Conservation (phyloP, 2,888 invertebrate genomes). For the Volucella zonaria region DNA sequence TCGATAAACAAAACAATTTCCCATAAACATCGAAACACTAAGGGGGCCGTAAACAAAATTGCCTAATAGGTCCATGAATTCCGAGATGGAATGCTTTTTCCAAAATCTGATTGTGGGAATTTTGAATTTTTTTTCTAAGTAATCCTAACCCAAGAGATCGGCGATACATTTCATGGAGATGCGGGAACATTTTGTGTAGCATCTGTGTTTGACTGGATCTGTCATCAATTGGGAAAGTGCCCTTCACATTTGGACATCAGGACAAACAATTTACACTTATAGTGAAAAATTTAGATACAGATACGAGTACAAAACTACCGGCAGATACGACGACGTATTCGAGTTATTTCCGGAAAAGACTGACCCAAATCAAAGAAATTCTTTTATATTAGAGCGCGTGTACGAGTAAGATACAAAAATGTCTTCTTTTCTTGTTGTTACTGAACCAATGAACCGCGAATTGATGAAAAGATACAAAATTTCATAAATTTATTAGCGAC, state of each 20-base stretch:
- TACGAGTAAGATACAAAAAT: not conserved
- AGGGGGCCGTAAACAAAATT: constrained; percentile 26
- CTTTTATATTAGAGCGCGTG: constrained; percentile 39
- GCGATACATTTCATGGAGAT: not conserved
- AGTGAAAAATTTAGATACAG: constrained; percentile 15
- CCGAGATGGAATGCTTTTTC: constrained; percentile 9
- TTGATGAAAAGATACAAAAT: constrained; percentile 15
- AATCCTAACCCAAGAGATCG: not conserved
- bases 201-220: constrained; percentile 45
- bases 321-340: not conserved
- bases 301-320: constrained; percentile 11
- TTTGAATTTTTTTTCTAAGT: constrained; percentile 15
- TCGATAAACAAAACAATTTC: constrained; percentile 54
- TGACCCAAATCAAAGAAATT: constrained; percentile 48
- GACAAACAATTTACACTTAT: constrained; percentile 27
- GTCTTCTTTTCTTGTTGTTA: not conserved
- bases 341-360: constrained; percentile 35
- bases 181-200: constrained; percentile 28
- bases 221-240: constrained; percentile 49
- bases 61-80: constrained; percentile 8
- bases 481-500: constrained; percentile 48
- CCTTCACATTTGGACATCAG: constrained; percentile 42
- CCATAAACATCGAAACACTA: constrained; percentile 26
- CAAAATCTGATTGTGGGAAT: constrained; percentile 26
- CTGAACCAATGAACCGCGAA: constrained; percentile 27